Percentiles rank a stretch among this genome's conserved stretches.
Conservation (phyloP, 2,113 vertebrate species). For the Xerus inauris region DNA sequence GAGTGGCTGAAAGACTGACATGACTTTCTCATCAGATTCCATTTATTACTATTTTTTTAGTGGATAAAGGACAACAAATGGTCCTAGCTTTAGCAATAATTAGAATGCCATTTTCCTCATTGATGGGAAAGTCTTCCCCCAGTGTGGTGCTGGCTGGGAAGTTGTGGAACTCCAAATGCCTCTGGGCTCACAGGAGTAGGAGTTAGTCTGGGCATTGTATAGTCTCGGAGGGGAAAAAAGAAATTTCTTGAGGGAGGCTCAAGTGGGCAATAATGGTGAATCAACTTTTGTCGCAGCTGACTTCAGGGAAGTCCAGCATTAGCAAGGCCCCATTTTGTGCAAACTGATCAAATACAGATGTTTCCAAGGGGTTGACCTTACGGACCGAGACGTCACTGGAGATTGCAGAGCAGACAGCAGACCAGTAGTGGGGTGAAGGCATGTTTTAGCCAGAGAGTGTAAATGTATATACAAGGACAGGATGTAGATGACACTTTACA, state of each 20-base stretch:
- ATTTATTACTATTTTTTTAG: background rate
- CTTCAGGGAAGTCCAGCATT: constrained; percentile 85
- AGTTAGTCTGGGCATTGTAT: constrained; percentile 78
- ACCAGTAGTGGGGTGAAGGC: constrained; percentile 87
- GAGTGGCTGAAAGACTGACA: background rate
- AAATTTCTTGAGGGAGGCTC: constrained; percentile 68
- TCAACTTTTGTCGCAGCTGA: constrained; percentile 83
- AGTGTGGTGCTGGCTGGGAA: background rate
- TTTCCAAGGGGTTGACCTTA: constrained; percentile 90
- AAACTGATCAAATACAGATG: constrained; percentile 98
- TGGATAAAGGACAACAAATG: background rate
- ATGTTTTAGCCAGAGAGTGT: constrained; percentile 90
- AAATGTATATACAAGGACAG: constrained; percentile 90
- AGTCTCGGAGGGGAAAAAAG: constrained; percentile 49
- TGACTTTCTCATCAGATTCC: background rate
- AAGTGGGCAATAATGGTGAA: constrained; percentile 77
- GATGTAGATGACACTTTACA: constrained; percentile 88
- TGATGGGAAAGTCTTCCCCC: background rate
- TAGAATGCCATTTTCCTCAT: background rate
- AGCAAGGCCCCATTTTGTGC: constrained; percentile 89
- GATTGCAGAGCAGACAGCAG: constrained; percentile 91
- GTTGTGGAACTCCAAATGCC: constrained; percentile 5
- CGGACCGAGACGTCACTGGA: constrained; percentile 87
- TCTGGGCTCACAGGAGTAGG: constrained; percentile 51
- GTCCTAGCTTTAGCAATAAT: background rate